phyloP scores from a whole-genome alignment of 2,797 vertebrate genomes.

The Calcarius lapponicus region DNA sequence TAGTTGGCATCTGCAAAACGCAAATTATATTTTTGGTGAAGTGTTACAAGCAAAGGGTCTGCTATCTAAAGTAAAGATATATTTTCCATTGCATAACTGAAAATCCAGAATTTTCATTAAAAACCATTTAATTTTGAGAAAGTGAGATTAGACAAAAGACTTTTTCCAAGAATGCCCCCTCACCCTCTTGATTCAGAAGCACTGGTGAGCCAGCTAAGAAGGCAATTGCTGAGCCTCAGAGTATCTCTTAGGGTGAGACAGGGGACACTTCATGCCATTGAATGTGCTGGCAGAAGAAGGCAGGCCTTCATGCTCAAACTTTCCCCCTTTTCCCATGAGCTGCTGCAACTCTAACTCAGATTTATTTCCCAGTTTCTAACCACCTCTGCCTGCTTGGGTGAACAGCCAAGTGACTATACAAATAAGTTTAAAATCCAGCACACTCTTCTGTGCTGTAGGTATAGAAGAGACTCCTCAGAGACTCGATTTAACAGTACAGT shows the following conservation, averaged over 20 bases:
- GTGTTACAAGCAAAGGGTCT: neutral
- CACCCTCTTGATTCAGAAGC: neutral
- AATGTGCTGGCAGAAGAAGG: neutral
- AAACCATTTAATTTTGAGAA: neutral
- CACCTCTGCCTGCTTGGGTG: neutral
- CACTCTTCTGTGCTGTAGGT: neutral
- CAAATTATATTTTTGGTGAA: neutral
- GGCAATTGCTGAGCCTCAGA: neutral
- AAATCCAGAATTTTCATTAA: neutral
- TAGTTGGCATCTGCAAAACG: neutral
- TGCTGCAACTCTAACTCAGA: neutral
- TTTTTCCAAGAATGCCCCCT: neutral
- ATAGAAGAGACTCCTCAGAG: neutral
- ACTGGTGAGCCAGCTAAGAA: neutral
- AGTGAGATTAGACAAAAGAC: neutral
- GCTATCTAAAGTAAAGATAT: neutral
- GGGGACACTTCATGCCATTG: neutral
- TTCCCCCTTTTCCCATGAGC: neutral
- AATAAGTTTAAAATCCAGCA: neutral
- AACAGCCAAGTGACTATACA: neutral
- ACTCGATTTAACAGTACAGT: neutral
- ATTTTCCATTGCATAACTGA: neutral
- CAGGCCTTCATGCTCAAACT: neutral
- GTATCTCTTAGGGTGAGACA: neutral
- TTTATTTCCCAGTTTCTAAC: neutral